phyloP scores from a whole-genome alignment of 2,113 vertebrate species.

The Carollia perspicillata region DNA sequence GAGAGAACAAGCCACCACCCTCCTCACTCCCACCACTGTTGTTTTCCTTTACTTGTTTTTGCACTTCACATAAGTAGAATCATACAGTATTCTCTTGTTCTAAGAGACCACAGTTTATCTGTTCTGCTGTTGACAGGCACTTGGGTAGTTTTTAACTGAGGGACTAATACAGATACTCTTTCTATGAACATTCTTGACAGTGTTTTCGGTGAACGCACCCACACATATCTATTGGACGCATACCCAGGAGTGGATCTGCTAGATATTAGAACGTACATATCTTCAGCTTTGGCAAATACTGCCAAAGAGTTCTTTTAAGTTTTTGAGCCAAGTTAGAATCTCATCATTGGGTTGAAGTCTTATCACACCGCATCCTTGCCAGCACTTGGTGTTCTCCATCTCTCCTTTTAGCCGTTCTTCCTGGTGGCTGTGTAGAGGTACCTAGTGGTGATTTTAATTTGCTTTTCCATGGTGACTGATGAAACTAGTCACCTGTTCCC shows the following conservation, averaged over 20 bases:
- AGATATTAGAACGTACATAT: neutral
- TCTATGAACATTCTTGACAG: neutral
- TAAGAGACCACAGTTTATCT: neutral
- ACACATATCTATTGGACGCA: neutral
- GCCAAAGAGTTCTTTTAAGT: neutral
- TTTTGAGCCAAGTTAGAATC: neutral
- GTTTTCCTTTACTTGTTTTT: neutral
- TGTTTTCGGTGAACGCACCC: neutral
- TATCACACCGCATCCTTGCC: neutral
- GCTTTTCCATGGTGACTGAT: neutral
- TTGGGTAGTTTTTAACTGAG: neutral
- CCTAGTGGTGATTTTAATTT: neutral
- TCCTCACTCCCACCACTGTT: neutral
- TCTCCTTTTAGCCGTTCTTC: neutral
- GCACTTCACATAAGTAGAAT: neutral
- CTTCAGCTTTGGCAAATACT: neutral
- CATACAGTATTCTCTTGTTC: neutral
- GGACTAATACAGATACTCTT: neutral
- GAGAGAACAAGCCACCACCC: neutral
- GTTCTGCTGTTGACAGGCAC: neutral
- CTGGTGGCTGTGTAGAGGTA: neutral
- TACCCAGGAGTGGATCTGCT: neutral
- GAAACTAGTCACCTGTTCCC: neutral
- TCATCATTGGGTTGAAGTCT: neutral
- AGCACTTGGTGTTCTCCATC: neutral